phyloP scores from a whole-genome alignment of 2,888 invertebrate species.

The Polymixis lichenea region DNA sequence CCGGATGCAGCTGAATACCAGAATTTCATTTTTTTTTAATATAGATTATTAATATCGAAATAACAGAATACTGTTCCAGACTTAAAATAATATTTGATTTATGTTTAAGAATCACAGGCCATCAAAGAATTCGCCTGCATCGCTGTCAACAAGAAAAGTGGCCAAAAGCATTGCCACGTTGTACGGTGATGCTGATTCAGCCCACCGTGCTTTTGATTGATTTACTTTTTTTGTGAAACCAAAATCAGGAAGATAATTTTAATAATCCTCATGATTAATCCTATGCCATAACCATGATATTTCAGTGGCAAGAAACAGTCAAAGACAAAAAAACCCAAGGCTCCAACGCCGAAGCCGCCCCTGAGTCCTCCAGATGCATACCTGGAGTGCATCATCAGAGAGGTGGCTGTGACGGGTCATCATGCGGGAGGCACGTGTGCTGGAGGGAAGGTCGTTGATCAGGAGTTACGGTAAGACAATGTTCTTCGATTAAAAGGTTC shows the following conservation, averaged over 20 bases:
- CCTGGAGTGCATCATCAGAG: conserved; percentile 92
- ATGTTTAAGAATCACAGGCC: too few relatives aligned
- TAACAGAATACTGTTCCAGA: too few relatives aligned
- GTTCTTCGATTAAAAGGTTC: neutral
- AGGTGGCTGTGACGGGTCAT: conserved; percentile 93
- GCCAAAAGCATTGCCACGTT: too few relatives aligned
- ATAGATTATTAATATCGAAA: too few relatives aligned
- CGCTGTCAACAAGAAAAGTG: too few relatives aligned
- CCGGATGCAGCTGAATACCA: neutral
- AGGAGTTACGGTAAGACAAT: conserved; percentile 89
- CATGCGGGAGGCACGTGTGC: conserved; percentile 95
- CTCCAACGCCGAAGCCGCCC: conserved; percentile 43
- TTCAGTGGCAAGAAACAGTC: conserved; percentile 63
- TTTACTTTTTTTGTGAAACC: too few relatives aligned
- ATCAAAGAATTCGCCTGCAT: too few relatives aligned
- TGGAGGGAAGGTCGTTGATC: conserved; percentile 94
- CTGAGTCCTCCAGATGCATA: conserved; percentile 87
- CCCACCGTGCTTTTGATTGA: too few relatives aligned
- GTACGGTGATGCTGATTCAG: too few relatives aligned
- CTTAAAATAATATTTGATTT: too few relatives aligned
- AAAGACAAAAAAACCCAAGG: conserved; percentile 52
- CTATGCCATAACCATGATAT: neutral
- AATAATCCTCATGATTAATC: neutral
- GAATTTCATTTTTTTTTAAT: too few relatives aligned
- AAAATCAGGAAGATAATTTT: neutral